Conservation (phyloP, 2,888 invertebrate species). For the Stenichneumon culpator region DNA sequence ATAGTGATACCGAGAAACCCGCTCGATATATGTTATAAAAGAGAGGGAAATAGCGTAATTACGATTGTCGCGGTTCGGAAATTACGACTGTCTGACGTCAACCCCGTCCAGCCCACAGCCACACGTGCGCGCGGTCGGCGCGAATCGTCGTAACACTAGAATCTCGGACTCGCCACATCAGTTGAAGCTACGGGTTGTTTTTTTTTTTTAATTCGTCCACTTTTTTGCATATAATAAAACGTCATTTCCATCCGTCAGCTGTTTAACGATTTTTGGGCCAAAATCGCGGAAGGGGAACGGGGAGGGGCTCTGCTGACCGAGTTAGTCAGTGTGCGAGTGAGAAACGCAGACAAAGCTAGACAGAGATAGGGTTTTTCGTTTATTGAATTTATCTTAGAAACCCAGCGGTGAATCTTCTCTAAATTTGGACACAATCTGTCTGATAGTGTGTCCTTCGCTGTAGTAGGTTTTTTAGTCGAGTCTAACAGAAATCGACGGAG, state of each 20-base stretch:
- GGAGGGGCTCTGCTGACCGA: no score
- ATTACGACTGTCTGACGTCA: conserved; percentile 64
- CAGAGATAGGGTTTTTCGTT: no score
- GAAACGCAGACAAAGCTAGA: no score
- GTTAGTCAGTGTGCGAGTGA: no score
- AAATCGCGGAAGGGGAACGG: no score
- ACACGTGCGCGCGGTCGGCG: conserved; percentile 61
- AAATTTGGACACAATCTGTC: no score
- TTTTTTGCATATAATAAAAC: conserved; percentile 2
- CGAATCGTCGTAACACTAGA: conserved; percentile 21
- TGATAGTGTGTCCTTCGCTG: no score
- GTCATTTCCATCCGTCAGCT: neutral
- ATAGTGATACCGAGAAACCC: conserved; percentile 10
- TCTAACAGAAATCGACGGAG: no score
- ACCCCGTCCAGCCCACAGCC: conserved; percentile 39
- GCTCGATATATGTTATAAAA: neutral
- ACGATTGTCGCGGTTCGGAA: conserved; percentile 50
- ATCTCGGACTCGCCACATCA: conserved; percentile 24
- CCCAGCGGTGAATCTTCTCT: no score
- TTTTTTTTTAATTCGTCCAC: neutral
- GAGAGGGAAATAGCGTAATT: conserved; percentile 44
- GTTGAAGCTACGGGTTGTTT: conserved; percentile 2
- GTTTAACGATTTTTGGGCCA: neutral
- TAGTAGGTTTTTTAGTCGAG: no score
- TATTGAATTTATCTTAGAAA: no score